Conservation (phyloP, 2,797 vertebrate genomes). For the Clarias platycephalus region DNA sequence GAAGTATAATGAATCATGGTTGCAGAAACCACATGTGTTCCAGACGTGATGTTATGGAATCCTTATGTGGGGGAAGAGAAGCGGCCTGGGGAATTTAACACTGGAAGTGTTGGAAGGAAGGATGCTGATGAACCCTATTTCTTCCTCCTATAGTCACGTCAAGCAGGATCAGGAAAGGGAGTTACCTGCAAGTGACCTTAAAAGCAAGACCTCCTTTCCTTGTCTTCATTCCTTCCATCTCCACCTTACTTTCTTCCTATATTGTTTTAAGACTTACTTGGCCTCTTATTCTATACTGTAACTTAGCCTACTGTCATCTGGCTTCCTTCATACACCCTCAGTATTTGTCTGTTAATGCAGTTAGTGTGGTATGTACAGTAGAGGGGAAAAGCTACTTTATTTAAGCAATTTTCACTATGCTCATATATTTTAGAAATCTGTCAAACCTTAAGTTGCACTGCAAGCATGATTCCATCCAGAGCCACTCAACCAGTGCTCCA, state of each 20-base stretch:
- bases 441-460: slow-evolving; percentile 46
- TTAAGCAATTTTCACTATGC: slow-evolving; percentile 21
- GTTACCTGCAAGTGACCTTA: slow-evolving; percentile 39
- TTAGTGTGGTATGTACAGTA: slow-evolving; percentile 31
- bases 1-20: slow-evolving; percentile 15
- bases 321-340: slow-evolving; percentile 37
- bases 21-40: slow-evolving; percentile 2
- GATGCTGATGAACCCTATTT: slow-evolving; percentile 4
- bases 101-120: slow-evolving; percentile 6
- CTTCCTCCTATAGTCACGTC: slow-evolving; percentile 23
- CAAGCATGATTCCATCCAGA: slow-evolving; percentile 40
- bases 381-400: slow-evolving; percentile 32
- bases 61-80: slow-evolving; percentile 11
- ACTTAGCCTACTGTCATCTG: slow-evolving; percentile 29
- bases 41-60: slow-evolving; percentile 14
- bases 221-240: slow-evolving; percentile 42
- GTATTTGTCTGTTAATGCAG: slow-evolving; percentile 35
- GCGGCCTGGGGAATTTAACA: slow-evolving; percentile 6
- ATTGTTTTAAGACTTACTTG: slow-evolving; percentile 32
- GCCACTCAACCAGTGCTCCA: slow-evolving; percentile 24
- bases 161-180: slow-evolving; percentile 41
- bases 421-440: slow-evolving; percentile 42
- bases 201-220: slow-evolving; percentile 27
- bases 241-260: slow-evolving; percentile 36
- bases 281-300: slow-evolving; percentile 12